These are phyloP conservation scores for Ovis canadensis DNA, from an alignment of 2,113 vertebrate genomes.

Conservation along the genomic window DNA sequence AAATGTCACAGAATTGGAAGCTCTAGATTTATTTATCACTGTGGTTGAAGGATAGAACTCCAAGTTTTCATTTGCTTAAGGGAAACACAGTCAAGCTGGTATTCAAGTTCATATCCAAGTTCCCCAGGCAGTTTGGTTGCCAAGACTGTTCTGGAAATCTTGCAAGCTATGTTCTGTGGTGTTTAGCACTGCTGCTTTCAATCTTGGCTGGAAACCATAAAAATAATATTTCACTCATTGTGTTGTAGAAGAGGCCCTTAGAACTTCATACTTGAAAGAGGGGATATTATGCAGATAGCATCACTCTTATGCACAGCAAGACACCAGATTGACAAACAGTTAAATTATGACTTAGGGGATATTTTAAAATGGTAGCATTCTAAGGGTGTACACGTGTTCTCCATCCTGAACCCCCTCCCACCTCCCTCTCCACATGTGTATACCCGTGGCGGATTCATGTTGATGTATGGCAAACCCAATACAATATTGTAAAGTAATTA, in stretches of 20 bases:
- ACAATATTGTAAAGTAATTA: no score
- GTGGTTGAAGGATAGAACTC: neutral
- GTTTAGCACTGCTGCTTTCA: conserved; percentile 44
- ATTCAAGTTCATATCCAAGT: conserved; percentile 46
- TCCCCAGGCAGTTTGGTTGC: neutral
- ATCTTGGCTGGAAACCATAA: conserved; percentile 33
- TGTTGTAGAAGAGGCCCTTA: neutral
- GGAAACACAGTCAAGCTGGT: conserved; percentile 34
- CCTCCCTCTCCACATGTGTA: no score
- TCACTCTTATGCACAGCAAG: neutral
- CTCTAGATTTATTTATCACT: neutral
- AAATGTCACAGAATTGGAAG: neutral
- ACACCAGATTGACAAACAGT: neutral
- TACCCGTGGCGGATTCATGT: accelerated
- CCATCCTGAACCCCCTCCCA: no score
- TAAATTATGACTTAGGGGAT: neutral
- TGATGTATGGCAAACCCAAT: no score
- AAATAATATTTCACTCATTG: conserved; percentile 37
- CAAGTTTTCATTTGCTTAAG: conserved; percentile 33
- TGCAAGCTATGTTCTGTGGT: conserved; percentile 11
- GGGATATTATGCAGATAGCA: neutral
- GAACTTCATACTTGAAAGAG: neutral
- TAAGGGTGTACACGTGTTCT: no score
- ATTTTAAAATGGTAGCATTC: neutral
- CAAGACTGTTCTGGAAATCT: conserved; percentile 52